Evolutionary conservation across 2,113 vertebrate species (phyloP), one percentile per base, ranked within the genome.

Genomic region (Orthonyx spaldingii): DNA sequence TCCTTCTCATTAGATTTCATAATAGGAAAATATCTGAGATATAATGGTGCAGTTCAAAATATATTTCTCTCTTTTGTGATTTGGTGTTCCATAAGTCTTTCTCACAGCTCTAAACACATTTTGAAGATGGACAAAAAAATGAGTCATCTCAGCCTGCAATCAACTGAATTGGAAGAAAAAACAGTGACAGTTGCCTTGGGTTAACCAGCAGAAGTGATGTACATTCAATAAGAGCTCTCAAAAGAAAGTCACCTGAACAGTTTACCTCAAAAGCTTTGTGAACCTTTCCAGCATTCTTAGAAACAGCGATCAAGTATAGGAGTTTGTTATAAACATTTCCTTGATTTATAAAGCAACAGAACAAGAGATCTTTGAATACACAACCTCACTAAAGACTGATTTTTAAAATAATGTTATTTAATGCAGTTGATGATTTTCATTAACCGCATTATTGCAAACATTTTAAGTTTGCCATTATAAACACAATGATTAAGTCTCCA

Each of bases 101-200:
- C 86, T 69, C 33, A 70, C 80, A 77, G 32, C 16, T 74, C 49
- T 39, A 47, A 90, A 80, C 5, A 28, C 2, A 55, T 68, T 75
- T 71, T 72, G 76, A 93, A 89, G 33, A 85, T 60, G 28, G 41
- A 11, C 7, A 9, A 75, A 90, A 57, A 60, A 46, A 55, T 23
- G 32, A 94, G 64, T 84, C 71, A 90, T 72, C 30, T 57, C 47
- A 76, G 56, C 27, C 68, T 59, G 16, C 52, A 66, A 72, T 57
- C 53, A 85, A 33, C n/a, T 88, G 82, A 94, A 90, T 55, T 86
- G 88, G 89, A 94, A 81, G 55, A 35, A 88, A 91, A 93, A 37
- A 7, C 81, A 89, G 59, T 61, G 87, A 57, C 85, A 93, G 55
- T 69, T 89, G 85, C 86, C 90, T 93, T 87, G 89, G 89, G 72